Base-by-base conservation (phyloP, 2,888 invertebrate genomes). In the Aphrophora alni region DNA sequence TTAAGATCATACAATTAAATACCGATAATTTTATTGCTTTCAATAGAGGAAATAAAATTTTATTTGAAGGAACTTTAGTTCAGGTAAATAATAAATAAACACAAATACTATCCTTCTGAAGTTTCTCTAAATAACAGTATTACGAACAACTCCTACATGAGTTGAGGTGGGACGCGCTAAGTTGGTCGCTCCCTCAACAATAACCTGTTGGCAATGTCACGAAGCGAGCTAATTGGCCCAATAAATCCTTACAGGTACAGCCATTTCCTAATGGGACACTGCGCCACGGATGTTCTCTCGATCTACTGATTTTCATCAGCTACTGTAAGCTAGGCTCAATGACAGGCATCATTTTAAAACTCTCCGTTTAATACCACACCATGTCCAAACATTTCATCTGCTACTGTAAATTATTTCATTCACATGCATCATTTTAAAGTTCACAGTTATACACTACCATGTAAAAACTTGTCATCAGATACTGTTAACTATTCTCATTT, bases 181-280 rank as follows among this genome's bases (percentile, higher is more conserved):
- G 59, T 21, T 59, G 59, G 59, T 59, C 59, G 59, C 59, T 59
- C 59, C 59, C 21, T 59, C 59, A 59, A 59, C 59, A 59, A 59
- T 59, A 59, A 59, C 59, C 59, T 59, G 59, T 59, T 59, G 59
- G 59, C 59, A 21, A 59, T 59, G 59, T 59, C 59, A 59, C 59
- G 59, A 59, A 59, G 59, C 59, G 10, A 59, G 59, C 59, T 59
- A 59, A 59, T 59, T 59, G 59, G 59, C n/a, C 59, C 59, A 59
- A 59, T 59, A 59, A 59, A 59, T 59, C 59, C 59, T 59, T 59
- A 59, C 59, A 59, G 59, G 59, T 59, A 59, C 59, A 59, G 59
- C 59, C 59, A 59, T 59, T 59, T 59, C 59, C 59, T 59, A 59
- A 59, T 59, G 59, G 59, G 59, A 59, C 59, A 59, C 59, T 59